phyloP scores from a whole-genome alignment of 2,797 vertebrate genomes.

The Psittacula derbiana region DNA sequence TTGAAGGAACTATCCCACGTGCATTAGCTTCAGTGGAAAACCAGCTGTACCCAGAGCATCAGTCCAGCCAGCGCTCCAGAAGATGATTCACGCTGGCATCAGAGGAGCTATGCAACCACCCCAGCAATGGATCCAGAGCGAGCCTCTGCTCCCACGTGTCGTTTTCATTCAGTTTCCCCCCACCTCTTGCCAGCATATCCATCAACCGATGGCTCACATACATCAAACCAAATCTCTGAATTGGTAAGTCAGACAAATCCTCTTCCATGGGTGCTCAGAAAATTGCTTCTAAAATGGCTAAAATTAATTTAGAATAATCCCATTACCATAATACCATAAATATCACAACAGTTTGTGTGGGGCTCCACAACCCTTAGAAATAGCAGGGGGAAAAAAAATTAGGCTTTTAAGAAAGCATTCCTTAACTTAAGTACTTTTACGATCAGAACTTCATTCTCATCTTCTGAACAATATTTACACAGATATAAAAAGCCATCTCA shows the following conservation, averaged over 20 bases:
- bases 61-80: background rate
- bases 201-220: background rate
- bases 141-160: accelerated
- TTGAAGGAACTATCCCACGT: background rate
- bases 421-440: background rate
- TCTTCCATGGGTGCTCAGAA: background rate
- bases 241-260: background rate
- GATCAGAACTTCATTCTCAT: background rate
- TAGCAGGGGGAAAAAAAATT: background rate
- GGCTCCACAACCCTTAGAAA: background rate
- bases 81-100: accelerated
- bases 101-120: background rate
- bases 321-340: background rate
- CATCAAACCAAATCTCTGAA: background rate
- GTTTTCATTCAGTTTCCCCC: background rate
- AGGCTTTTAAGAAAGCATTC: background rate
- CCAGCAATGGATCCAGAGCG: accelerated
- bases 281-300: background rate
- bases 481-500: background rate
- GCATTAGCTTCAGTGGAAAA: background rate
- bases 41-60: background rate
- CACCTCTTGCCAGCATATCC: background rate
- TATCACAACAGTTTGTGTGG: background rate
- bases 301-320: background rate
- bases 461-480: background rate